These are phyloP conservation scores for Ericerus pela DNA, from an alignment of 1,140 invertebrate species.

Conservation along the genomic window DNA sequence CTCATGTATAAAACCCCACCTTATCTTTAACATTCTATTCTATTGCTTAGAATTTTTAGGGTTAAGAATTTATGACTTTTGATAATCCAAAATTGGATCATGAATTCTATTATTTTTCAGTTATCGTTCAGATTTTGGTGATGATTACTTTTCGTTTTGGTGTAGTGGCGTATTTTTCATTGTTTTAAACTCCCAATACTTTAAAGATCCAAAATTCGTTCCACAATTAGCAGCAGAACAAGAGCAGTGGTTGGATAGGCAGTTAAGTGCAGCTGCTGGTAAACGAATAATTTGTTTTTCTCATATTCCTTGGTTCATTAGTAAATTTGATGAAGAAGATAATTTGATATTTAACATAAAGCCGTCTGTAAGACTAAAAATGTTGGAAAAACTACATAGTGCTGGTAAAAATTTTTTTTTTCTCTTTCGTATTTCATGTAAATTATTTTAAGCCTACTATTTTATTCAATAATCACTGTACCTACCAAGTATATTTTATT, in stretches of 20 bases:
- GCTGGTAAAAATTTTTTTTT: too few relatives aligned
- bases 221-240: conserved; percentile 31
- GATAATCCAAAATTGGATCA: too few relatives aligned
- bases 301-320: conserved; percentile 40
- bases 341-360: conserved; percentile 34
- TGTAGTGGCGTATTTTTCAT: conserved; percentile 38
- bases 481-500: conserved; percentile 7
- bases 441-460: background rate
- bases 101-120: conserved; percentile 17
- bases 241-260: conserved; percentile 32
- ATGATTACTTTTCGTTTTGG: conserved; percentile 41
- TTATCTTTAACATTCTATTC: too few relatives aligned
- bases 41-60: too few relatives aligned
- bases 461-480: conserved; percentile 1
- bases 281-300: conserved; percentile 35
- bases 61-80: too few relatives aligned
- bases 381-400: conserved; percentile 33
- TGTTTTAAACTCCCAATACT: conserved; percentile 39
- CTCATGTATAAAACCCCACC: background rate
- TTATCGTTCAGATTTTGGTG: conserved; percentile 36
- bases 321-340: conserved; percentile 29
- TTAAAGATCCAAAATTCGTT: conserved; percentile 27
- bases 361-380: conserved; percentile 25
- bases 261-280: conserved; percentile 23
- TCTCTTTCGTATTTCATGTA: background rate